phyloP scores from a whole-genome alignment of 2,888 invertebrate species.

The Camponotus fellah region DNA sequence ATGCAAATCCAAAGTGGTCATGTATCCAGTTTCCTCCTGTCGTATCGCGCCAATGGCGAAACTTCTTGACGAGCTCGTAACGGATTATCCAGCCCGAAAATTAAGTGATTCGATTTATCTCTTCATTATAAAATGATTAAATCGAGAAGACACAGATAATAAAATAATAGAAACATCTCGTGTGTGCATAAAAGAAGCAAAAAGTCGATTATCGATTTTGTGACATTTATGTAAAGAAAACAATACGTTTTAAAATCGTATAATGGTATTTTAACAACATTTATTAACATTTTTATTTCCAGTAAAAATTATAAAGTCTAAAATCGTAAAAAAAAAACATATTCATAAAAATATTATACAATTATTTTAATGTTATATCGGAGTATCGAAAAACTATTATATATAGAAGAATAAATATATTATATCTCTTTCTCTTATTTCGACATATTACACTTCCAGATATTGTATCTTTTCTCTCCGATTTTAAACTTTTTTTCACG shows the following conservation, averaged over 20 bases:
- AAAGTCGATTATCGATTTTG: neutral
- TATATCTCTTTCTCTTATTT: neutral
- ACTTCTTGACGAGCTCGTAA: slow-evolving; percentile 46
- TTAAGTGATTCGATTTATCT: slow-evolving; percentile 28
- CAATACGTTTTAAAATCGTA: neutral
- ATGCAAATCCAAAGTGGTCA: slow-evolving; percentile 52
- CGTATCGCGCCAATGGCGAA: slow-evolving; percentile 27
- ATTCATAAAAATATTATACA: neutral
- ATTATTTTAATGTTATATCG: neutral
- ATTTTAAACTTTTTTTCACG: neutral
- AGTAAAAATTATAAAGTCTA: neutral
- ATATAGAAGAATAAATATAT: slow-evolving; percentile 13
- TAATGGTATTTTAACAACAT: neutral
- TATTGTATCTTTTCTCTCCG: slow-evolving; percentile 7
- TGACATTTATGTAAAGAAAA: neutral
- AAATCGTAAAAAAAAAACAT: neutral
- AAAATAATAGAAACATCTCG: neutral
- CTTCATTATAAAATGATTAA: slow-evolving; percentile 12
- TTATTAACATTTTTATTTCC: neutral
- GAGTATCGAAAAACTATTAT: slow-evolving; percentile 4
- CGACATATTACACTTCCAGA: neutral
- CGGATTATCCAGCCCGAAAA: slow-evolving; percentile 43
- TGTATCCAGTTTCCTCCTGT: slow-evolving; percentile 50
- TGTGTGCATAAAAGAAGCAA: neutral
- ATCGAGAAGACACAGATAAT: neutral